Conservation (phyloP, 1,140 invertebrate genomes). For the Mercenaria mercenaria region DNA sequence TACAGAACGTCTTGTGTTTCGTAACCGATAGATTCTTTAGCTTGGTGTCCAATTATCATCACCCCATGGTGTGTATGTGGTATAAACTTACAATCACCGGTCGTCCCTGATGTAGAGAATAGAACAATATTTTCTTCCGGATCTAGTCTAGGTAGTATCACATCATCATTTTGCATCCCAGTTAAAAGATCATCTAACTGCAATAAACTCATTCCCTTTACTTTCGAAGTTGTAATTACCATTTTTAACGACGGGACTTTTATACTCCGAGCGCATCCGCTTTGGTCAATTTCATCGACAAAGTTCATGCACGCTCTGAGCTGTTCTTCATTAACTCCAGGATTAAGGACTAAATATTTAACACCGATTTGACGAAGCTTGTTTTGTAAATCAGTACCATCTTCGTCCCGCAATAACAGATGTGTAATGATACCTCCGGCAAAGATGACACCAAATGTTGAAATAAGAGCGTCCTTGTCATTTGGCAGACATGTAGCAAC, state of each 20-base stretch:
- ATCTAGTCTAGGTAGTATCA: background rate
- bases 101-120: constrained; percentile 1
- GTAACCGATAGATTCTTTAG: constrained; percentile 4
- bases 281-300: background rate
- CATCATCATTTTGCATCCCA: background rate
- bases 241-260: too few species aligned
- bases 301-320: background rate
- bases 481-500: background rate
- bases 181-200: too few species aligned
- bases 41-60: background rate
- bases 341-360: background rate
- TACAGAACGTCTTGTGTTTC: background rate
- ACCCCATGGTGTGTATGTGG: background rate
- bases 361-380: background rate
- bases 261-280: background rate
- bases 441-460: background rate
- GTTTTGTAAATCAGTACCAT: background rate
- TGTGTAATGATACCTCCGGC: background rate
- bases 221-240: too few species aligned
- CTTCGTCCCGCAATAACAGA: background rate
- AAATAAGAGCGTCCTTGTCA: background rate
- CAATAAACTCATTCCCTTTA: too few species aligned
- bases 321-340: background rate
- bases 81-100: background rate
- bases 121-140: background rate